These are phyloP conservation scores for Barnardius zonarius DNA, from an alignment of 2,113 vertebrate species.

Conservation along the genomic window DNA sequence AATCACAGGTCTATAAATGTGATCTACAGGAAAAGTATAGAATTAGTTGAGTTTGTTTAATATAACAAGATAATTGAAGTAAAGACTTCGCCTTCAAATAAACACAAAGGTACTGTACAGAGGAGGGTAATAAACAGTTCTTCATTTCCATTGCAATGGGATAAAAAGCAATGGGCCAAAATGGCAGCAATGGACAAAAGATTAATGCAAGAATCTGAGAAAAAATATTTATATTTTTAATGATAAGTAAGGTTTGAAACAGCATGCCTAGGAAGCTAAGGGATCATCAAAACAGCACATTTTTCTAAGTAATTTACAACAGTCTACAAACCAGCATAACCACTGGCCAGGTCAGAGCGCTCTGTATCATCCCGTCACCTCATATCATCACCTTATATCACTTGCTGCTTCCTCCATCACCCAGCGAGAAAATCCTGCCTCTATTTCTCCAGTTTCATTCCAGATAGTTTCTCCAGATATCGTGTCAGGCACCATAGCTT, in stretches of 20 bases:
- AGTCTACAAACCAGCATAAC: background rate
- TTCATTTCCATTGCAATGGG: background rate
- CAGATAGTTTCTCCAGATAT: background rate
- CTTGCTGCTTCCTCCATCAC: background rate
- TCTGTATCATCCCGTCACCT: background rate
- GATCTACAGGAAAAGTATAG: background rate
- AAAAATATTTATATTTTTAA: background rate
- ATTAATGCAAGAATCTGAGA: background rate
- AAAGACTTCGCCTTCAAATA: background rate
- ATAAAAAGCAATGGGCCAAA: background rate
- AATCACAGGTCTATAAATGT: background rate
- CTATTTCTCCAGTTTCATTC: background rate
- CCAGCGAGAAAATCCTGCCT: background rate
- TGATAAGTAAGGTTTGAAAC: background rate
- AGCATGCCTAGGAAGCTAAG: background rate
- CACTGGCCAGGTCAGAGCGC: background rate
- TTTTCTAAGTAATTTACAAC: background rate
- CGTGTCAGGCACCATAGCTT: background rate
- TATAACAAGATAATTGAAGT: background rate
- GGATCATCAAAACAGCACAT: background rate
- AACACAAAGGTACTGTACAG: background rate
- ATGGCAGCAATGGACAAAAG: background rate
- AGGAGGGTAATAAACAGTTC: background rate
- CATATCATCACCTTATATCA: background rate
- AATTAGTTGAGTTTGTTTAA: background rate